These are phyloP conservation scores for Hoplodrina ambigua DNA, from an alignment of 2,888 invertebrate genomes.

Conservation along the genomic window DNA sequence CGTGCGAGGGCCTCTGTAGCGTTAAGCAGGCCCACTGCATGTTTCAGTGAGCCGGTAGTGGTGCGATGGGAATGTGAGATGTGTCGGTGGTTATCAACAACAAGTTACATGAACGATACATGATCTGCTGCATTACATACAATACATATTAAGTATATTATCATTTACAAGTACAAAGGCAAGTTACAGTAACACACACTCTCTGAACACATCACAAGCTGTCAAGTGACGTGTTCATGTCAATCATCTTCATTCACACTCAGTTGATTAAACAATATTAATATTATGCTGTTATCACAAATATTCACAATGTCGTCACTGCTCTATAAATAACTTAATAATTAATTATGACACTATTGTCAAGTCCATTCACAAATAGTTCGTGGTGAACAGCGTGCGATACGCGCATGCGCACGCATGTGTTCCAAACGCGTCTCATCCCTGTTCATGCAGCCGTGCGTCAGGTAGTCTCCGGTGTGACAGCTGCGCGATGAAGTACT, in stretches of 20 bases:
- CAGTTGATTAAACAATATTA: conserved; percentile 25
- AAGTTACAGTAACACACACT: conserved; percentile 6
- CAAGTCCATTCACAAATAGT: conserved; percentile 26
- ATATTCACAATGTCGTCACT: conserved; percentile 47
- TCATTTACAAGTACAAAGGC: conserved; percentile 25
- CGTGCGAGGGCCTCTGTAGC: no score
- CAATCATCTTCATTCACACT: conserved; percentile 5
- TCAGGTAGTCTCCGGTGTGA: no score
- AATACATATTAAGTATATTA: conserved; percentile 15
- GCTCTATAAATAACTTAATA: conserved; percentile 41
- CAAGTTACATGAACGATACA: conserved; percentile 6
- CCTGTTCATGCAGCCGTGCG: no score
- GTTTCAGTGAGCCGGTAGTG: neutral
- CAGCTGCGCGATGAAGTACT: no score
- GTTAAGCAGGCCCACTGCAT: neutral
- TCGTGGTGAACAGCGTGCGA: neutral
- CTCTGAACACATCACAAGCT: neutral
- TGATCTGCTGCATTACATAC: neutral
- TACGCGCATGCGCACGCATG: no score
- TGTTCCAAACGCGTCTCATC: no score
- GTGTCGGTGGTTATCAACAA: conserved; percentile 30
- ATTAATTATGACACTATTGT: conserved; percentile 24
- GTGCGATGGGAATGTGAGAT: conserved; percentile 22
- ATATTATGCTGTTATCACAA: conserved; percentile 54
- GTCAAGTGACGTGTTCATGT: neutral